Conservation (phyloP, 2,888 invertebrate species). For the Plebejus argus region DNA sequence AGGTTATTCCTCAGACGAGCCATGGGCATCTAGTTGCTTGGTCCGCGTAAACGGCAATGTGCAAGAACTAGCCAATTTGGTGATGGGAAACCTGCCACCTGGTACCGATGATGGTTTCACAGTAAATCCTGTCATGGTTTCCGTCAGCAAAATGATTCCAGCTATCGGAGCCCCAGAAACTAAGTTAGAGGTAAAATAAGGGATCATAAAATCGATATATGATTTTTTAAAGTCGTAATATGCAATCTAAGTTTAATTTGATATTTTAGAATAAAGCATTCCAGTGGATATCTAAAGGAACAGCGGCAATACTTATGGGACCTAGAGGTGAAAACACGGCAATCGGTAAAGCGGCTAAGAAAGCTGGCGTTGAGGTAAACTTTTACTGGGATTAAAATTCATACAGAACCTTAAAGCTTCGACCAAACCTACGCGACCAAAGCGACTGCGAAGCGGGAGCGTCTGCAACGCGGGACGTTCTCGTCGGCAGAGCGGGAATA, state of each 20-base stretch:
- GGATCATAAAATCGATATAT: background rate
- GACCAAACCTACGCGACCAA: too few species aligned
- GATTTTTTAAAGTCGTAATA: background rate
- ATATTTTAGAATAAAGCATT: slow-evolving; percentile 61
- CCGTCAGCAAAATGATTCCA: slow-evolving; percentile 57
- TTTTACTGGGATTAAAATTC: background rate
- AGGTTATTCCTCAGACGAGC: slow-evolving; percentile 62
- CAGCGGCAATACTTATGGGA: slow-evolving; percentile 70
- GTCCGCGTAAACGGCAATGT: slow-evolving; percentile 56
- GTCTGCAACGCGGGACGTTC: too few species aligned
- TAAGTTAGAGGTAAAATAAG: slow-evolving; percentile 54
- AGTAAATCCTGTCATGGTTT: slow-evolving; percentile 63
- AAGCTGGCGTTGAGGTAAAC: slow-evolving; percentile 59
- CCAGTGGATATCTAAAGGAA: slow-evolving; percentile 67
- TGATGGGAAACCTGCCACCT: slow-evolving; percentile 61
- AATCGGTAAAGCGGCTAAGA: slow-evolving; percentile 62
- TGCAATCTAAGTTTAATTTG: background rate
- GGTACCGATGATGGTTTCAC: slow-evolving; percentile 69
- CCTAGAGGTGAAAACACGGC: slow-evolving; percentile 70
- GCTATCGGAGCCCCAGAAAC: slow-evolving; percentile 67
- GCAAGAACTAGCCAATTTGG: slow-evolving; percentile 55
- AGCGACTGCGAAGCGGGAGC: too few species aligned
- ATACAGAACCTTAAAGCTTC: too few species aligned
- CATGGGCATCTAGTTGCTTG: slow-evolving; percentile 58
- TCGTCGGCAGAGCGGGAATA: too few species aligned